phyloP scores from a whole-genome alignment of 2,797 vertebrate species.

The Ficedula albicollis region DNA sequence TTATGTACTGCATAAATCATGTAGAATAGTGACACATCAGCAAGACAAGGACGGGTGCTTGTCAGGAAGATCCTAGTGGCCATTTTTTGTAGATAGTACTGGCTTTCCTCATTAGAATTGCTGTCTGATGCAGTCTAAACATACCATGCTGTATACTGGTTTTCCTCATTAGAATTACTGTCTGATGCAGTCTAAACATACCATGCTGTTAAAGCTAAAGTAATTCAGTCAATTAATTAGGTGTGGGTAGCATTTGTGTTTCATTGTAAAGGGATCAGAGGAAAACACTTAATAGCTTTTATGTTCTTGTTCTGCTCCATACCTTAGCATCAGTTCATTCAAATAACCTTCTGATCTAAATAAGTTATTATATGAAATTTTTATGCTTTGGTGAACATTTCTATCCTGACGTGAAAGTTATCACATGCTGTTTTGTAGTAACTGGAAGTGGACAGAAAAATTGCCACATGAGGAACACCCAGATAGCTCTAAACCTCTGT shows the following conservation, averaged over 20 bases:
- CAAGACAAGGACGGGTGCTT: neutral
- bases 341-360: neutral
- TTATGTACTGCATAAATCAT: accelerated
- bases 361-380: neutral
- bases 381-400: neutral
- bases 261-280: neutral
- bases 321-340: neutral
- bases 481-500: neutral
- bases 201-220: neutral
- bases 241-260: neutral
- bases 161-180: neutral
- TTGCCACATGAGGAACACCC: neutral
- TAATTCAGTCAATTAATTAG: slow-evolving; percentile 27
- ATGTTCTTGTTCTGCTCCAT: neutral
- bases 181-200: neutral
- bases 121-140: too few relatives aligned
- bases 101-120: neutral
- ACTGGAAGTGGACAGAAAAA: neutral
- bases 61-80: neutral
- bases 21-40: accelerated
- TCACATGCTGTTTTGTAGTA: neutral
- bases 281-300: slow-evolving; percentile 2
- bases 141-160: too few relatives aligned
- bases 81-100: neutral
- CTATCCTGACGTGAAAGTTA: neutral